Base-by-base conservation (phyloP, 2,797 vertebrate genomes). In the Melanitta fusca region DNA sequence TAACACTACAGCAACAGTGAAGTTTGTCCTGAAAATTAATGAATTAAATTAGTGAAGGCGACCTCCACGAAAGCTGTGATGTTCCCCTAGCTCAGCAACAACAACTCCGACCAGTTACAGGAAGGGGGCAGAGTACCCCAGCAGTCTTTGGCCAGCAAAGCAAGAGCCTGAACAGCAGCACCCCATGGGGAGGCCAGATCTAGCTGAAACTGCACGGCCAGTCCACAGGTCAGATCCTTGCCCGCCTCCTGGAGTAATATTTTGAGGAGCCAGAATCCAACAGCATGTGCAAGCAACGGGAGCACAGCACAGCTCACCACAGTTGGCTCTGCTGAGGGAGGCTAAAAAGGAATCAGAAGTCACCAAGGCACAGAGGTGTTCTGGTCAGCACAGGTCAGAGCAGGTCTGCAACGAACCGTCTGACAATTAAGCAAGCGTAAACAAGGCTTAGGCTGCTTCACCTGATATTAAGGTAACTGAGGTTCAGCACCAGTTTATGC, bases 71-170 rank as follows among this genome's bases (percentile, higher is more conserved):
- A n/a, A 43, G 24, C 39, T 56, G 17, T 32, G 34, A 14, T 36
- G 25, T 11, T 69, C 17, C 15, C 61, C 19, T 5, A 41, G 4
- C 24, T 13, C 32, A 4, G 14, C 32, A 61, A 25, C 32, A 61
- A 25, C 53, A 43, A 15, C 56, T 45, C 45, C 11, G 20, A 25
- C 3, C 15, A 11, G 10, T 14, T 25, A 38, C 0, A 7, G 13
- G 39, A 68, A 36, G 11, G 62, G 28, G 16, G 8, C 21, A 43
- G 41, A 1, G 0, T 0, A 1, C 22, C 57, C 25, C 27, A 45
- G 32, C 1, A 2, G 45, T 16, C 39, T 18, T 8, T 0, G 1
- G 5, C 28, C 27, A 2, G 0, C 41, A 16, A 3, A 19, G 36
- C 1, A 1, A 75, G 54, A 22, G 36, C 12, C 3, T 3, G 10